Evolutionary conservation across 2,888 invertebrate genomes (phyloP).

Genomic region (Flabesymbios commensalis): DNA sequence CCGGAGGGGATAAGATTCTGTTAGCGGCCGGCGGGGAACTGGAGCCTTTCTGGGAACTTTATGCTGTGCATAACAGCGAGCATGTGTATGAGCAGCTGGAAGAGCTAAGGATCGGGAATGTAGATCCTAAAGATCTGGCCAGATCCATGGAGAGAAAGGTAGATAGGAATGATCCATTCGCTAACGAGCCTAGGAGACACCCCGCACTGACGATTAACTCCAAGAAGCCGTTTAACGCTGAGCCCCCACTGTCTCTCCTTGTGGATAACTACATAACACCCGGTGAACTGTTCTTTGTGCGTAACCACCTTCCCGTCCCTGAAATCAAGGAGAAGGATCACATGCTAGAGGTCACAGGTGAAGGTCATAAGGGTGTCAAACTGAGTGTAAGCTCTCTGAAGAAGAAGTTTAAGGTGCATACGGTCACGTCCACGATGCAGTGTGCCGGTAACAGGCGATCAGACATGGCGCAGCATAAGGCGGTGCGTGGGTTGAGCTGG

Average conservation of each 20-base stretch:
- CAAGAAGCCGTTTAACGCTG: conserved; percentile 90
- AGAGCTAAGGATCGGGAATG: conserved; percentile 84
- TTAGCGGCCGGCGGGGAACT: conserved; percentile 90
- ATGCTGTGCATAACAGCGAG: conserved; percentile 68
- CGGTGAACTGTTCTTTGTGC: conserved; percentile 88
- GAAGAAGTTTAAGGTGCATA: conserved; percentile 70
- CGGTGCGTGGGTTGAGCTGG: conserved; percentile 88
- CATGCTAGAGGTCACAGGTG: conserved; percentile 70
- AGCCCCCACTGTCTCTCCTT: conserved; percentile 78
- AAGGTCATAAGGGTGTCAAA: conserved; percentile 64
- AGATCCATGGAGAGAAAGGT: neutral
- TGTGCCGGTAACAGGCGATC: conserved; percentile 95
- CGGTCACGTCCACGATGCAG: conserved; percentile 83
- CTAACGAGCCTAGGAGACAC: conserved; percentile 80
- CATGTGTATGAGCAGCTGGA: conserved; percentile 77
- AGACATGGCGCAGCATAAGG: conserved; percentile 84
- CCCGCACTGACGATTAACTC: conserved; percentile 77
- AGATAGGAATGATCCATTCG: conserved; percentile 70
- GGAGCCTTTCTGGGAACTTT: conserved; percentile 81
- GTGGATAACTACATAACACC: conserved; percentile 84
- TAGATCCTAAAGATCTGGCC: conserved; percentile 59
- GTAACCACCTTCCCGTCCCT: conserved; percentile 92
- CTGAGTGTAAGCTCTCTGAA: conserved; percentile 71
- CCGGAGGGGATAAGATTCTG: conserved; percentile 81
- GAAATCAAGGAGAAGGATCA: conserved; percentile 1